Evolutionary conservation across 2,888 invertebrate species (phyloP).

Genomic region (Drosophila ezoana): DNA sequence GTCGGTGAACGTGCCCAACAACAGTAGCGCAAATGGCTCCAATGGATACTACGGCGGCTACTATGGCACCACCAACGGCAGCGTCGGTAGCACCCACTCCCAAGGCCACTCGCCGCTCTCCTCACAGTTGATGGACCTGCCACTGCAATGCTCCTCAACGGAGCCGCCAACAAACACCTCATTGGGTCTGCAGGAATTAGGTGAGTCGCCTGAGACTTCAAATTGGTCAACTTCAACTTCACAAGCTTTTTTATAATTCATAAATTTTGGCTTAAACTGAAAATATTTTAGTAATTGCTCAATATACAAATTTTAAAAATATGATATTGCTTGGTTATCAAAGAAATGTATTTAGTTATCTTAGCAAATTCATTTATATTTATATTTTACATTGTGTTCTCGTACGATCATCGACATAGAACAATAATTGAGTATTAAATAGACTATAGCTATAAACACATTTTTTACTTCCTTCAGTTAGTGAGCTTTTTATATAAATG

Average conservation of each 20-base stretch:
- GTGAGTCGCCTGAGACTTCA: constrained; percentile 55
- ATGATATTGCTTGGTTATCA: too few species aligned
- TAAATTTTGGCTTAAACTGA: neutral
- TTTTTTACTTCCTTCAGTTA: too few species aligned
- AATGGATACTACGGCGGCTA: constrained; percentile 84
- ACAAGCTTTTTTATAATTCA: neutral
- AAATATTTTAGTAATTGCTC: neutral
- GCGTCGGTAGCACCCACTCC: constrained; percentile 81
- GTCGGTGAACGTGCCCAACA: constrained; percentile 75
- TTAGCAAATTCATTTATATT: too few species aligned
- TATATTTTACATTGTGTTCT: too few species aligned
- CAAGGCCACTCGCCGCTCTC: constrained; percentile 83
- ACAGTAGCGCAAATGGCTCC: constrained; percentile 62
- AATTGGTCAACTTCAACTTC: neutral
- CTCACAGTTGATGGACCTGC: constrained; percentile 84
- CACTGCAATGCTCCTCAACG: constrained; percentile 84
- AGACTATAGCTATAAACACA: too few species aligned
- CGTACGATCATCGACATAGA: too few species aligned
- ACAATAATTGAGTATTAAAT: too few species aligned
- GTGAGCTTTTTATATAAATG: too few species aligned
- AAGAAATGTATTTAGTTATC: too few species aligned
- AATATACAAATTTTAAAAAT: too few species aligned
- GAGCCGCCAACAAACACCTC: constrained; percentile 85
- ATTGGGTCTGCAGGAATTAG: constrained; percentile 85
- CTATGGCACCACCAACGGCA: constrained; percentile 83